Percentiles rank a stretch among this genome's conserved stretches.
phyloP scores from a whole-genome alignment of 2,888 invertebrate species.

The Rutpela maculata region DNA sequence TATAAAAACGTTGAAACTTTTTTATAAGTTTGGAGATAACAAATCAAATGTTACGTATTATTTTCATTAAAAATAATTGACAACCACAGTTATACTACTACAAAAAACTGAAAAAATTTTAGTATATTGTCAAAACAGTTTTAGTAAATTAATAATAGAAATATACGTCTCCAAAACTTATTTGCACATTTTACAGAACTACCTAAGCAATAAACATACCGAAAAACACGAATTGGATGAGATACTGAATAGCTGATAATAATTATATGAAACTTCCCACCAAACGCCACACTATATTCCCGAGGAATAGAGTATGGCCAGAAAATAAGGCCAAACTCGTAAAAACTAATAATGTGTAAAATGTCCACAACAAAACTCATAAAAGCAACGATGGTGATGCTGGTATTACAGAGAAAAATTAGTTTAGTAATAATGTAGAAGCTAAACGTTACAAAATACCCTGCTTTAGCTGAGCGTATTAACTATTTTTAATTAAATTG shows the following conservation, averaged over 20 bases:
- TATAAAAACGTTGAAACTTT: too few relatives aligned
- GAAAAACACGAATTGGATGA: neutral
- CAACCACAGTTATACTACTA: too few relatives aligned
- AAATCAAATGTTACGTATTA: too few relatives aligned
- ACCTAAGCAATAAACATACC: neutral
- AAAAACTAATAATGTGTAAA: slow-evolving; percentile 54
- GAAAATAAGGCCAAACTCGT: slow-evolving; percentile 48
- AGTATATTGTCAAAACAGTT: too few relatives aligned
- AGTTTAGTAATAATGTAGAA: slow-evolving; percentile 43
- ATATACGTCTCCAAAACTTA: too few relatives aligned
- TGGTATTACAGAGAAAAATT: slow-evolving; percentile 43
- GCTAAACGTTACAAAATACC: neutral
- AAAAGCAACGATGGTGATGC: slow-evolving; percentile 42
- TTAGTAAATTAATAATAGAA: too few relatives aligned
- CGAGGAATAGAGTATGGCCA: neutral
- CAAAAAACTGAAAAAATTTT: too few relatives aligned
- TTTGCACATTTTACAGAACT: too few relatives aligned
- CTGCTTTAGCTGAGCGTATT: neutral
- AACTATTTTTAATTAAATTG: neutral
- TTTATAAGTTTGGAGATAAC: too few relatives aligned
- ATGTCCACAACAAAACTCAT: slow-evolving; percentile 49
- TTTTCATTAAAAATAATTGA: too few relatives aligned
- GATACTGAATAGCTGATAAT: neutral
- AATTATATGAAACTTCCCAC: slow-evolving; percentile 2
- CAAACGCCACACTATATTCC: neutral